These are phyloP conservation scores for Ictidomys tridecemlineatus DNA, from an alignment of 2,113 vertebrate genomes.

Conservation along the genomic window DNA sequence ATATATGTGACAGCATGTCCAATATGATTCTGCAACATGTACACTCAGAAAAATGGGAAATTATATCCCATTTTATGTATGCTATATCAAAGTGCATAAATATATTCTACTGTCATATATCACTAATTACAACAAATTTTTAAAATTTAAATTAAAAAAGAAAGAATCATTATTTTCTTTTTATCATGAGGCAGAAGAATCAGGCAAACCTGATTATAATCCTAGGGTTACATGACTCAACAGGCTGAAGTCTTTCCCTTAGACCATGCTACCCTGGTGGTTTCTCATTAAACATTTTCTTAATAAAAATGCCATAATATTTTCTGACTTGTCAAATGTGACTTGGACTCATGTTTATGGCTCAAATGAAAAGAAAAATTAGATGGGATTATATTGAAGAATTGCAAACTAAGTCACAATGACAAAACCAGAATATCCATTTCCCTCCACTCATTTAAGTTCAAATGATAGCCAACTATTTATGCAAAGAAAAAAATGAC, in stretches of 20 bases:
- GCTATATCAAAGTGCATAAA: too few relatives aligned
- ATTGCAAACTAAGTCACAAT: not conserved
- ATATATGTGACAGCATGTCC: too few relatives aligned
- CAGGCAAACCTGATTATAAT: not conserved
- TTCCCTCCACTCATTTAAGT: not conserved
- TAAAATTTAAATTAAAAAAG: too few relatives aligned
- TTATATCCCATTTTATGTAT: too few relatives aligned
- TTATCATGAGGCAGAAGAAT: not conserved
- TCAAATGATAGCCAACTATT: not conserved
- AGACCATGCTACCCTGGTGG: accelerated
- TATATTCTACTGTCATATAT: too few relatives aligned
- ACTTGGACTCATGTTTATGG: not conserved
- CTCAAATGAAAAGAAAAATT: not conserved
- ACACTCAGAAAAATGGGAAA: too few relatives aligned
- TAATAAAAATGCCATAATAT: not conserved
- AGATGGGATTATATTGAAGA: not conserved
- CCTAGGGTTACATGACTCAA: not conserved
- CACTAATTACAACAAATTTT: too few relatives aligned
- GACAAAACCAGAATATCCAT: not conserved
- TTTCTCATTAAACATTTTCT: not conserved
- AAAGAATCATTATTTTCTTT: not conserved
- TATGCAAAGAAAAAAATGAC: not conserved
- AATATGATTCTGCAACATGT: too few relatives aligned
- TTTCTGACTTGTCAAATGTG: not conserved
- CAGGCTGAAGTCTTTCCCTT: not conserved